Evolutionary conservation across 2,113 vertebrate species (phyloP), one percentile per base, ranked within the genome.

Genomic region (Rafetus swinhoei): DNA sequence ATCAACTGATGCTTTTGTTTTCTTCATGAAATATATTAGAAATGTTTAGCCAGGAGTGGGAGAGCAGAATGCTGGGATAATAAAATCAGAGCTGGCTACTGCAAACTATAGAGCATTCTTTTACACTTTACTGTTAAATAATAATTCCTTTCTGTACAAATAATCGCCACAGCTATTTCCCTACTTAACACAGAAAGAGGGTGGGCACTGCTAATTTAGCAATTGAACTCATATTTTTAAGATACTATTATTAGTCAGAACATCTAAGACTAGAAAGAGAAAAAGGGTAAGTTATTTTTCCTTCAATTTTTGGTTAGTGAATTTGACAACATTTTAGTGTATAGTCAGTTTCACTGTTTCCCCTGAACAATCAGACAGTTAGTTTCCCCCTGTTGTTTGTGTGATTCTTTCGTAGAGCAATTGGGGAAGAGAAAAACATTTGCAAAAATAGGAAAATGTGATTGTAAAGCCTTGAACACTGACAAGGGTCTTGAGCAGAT

Each of bases 391-490:
- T 53, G 29, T 15, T 72, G 79, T 55, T 83, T 95, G 81, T 83
- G 80, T 54, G 83, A 92, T 90, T 94, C 90, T 93, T 89, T 55
- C 65, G 60, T 55, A 27, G 35, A 84, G 92, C 86, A 93, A 86
- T n/a, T 54, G 56, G 56, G 69, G 81, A 94, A 92, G 81, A 96
- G 84, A 85, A 14, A 84, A 94, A 92, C 0, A 12, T 50, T 93
- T 95, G 94, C 90, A 93, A 95, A 93, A 14, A 95, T 22, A 93
- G 88, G 93, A 95, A 96, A 97, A 95, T 83, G 94, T 95, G 93
- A 93, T 88, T 35, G n/a, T 35, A 72, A n/a, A 35, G 35, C n/a
- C 65, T 72, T 95, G 91, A 96, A 89, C 21, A 50, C 90, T 95
- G 88, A 93, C 88, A 82, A 85, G 50, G 92, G 39, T 85, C 92